Conservation (phyloP, 2,113 vertebrate genomes). For the Haemorhous mexicanus region DNA sequence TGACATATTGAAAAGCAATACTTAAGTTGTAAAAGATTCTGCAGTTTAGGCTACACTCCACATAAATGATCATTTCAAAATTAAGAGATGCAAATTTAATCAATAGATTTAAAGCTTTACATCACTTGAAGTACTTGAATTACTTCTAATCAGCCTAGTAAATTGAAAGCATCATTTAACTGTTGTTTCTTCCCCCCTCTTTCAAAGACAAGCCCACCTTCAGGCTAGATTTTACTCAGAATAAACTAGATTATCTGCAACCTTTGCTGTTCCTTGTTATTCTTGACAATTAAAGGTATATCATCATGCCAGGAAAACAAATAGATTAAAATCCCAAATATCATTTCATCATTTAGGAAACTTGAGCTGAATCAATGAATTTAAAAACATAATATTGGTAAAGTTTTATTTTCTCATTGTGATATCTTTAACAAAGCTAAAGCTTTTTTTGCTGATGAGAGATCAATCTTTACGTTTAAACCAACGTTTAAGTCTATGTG, state of each 20-base stretch:
- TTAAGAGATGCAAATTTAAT: constrained; percentile 70
- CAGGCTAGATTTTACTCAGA: neutral
- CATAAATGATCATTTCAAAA: constrained; percentile 52
- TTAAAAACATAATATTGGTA: neutral
- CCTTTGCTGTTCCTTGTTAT: neutral
- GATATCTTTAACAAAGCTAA: neutral
- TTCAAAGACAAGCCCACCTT: constrained; percentile 24
- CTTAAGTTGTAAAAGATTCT: constrained; percentile 25
- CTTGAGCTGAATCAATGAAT: neutral
- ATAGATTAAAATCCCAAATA: neutral
- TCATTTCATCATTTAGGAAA: neutral
- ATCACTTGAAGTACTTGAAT: constrained; percentile 49
- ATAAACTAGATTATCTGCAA: neutral
- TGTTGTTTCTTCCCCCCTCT: neutral
- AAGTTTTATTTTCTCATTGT: neutral
- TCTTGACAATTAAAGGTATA: neutral
- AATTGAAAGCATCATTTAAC: constrained; percentile 38
- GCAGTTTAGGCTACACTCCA: constrained; percentile 34
- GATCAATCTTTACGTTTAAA: neutral
- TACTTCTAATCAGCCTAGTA: constrained; percentile 52
- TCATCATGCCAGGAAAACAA: neutral
- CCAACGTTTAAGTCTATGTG: neutral
- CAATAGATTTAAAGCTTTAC: constrained; percentile 59
- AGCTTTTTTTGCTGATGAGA: neutral
- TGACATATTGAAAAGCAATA: constrained; percentile 50